phyloP scores from a whole-genome alignment of 2,797 vertebrate genomes.

The Allenopithecus nigroviridis region DNA sequence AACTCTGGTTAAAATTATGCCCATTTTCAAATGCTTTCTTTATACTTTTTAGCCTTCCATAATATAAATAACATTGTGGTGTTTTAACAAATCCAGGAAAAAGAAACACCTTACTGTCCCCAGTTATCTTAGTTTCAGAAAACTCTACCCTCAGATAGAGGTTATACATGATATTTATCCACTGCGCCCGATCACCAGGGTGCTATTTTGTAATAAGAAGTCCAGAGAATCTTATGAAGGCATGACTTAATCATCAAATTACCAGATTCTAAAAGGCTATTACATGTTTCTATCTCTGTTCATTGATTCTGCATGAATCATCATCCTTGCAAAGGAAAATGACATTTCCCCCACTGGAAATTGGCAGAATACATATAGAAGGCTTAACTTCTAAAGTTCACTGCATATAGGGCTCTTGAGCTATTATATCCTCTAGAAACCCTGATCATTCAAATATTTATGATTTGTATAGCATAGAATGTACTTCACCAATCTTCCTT shows the following conservation, averaged over 20 bases:
- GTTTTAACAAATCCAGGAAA: constrained; percentile 2
- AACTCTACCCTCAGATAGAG: neutral
- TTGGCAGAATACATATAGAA: constrained; percentile 21
- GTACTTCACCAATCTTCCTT: neutral
- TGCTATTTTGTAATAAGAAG: constrained; percentile 81
- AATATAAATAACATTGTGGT: neutral
- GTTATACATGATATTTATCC: constrained; percentile 72
- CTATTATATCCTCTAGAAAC: neutral
- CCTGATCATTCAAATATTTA: neutral
- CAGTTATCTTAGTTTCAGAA: constrained; percentile 15
- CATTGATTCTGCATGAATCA: constrained; percentile 72
- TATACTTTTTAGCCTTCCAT: neutral
- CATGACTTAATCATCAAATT: constrained; percentile 82
- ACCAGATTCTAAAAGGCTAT: constrained; percentile 83
- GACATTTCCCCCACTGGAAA: neutral
- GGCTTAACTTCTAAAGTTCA: neutral
- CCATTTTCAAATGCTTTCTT: neutral
- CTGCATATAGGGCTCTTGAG: neutral
- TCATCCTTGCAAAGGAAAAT: constrained; percentile 50
- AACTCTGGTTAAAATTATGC: neutral
- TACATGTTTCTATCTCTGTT: constrained; percentile 72
- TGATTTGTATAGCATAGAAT: neutral
- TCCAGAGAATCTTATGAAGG: constrained; percentile 76
- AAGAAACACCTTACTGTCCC: neutral
- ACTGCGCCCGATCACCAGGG: constrained; percentile 43